Evolutionary conservation across 1,140 invertebrate genomes (phyloP).

Genomic region (Aphelenchoides fujianensis): DNA sequence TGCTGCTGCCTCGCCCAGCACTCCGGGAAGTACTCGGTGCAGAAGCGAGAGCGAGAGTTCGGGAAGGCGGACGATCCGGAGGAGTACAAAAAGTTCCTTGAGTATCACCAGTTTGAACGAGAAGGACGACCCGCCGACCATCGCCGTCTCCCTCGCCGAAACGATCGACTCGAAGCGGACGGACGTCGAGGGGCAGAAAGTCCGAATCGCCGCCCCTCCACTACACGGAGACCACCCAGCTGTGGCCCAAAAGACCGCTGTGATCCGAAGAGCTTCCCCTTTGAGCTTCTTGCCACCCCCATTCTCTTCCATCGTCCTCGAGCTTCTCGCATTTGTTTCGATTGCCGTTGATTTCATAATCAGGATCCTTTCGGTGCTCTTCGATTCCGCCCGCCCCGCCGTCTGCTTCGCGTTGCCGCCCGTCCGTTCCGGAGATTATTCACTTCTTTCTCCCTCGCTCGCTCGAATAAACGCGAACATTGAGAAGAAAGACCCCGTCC

Average conservation of each 20-base stretch:
- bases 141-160: slow-evolving; percentile 16
- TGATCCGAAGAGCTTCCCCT: not conserved
- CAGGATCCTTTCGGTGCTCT: not conserved
- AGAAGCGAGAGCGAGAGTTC: slow-evolving; percentile 46
- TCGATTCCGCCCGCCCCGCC: not conserved
- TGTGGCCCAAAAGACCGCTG: not conserved
- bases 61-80: slow-evolving; percentile 28
- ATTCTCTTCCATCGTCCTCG: too few species aligned
- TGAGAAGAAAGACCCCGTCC: too few species aligned
- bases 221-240: not conserved
- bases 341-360: slow-evolving; percentile 3
- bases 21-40: slow-evolving; percentile 41
- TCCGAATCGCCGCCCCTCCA: not conserved
- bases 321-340: not conserved
- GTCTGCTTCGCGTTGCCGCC: not conserved
- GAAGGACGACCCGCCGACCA: slow-evolving; percentile 22
- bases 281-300: too few species aligned
- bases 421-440: not conserved
- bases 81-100: slow-evolving; percentile 32
- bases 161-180: not conserved
- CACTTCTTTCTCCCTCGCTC: too few species aligned
- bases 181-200: not conserved
- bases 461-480: too few species aligned
- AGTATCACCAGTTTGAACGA: slow-evolving; percentile 31
- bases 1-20: slow-evolving; percentile 35